Percentiles rank a stretch among this genome's conserved stretches.
phyloP scores from a whole-genome alignment of 2,113 vertebrate species.

The Vulpes ferrilata region DNA sequence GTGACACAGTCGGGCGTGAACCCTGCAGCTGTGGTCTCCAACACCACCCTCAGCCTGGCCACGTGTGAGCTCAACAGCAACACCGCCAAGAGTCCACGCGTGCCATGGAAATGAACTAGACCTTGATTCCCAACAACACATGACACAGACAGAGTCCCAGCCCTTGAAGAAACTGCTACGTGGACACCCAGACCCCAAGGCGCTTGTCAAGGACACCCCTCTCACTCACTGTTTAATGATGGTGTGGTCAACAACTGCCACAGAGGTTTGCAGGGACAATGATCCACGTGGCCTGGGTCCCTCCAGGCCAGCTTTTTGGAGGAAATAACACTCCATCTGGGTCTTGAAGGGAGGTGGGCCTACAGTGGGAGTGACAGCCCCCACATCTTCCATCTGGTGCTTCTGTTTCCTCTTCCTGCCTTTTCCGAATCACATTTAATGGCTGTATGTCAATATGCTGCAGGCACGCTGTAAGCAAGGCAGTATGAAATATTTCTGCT shows the following conservation, averaged over 20 bases:
- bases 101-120: not conserved
- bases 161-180: accelerated
- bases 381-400: not conserved
- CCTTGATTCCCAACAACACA: accelerated
- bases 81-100: not conserved
- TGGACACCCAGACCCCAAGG: no score
- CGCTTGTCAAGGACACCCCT: accelerated
- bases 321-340: accelerated
- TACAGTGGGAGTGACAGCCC: no score
- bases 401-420: not conserved
- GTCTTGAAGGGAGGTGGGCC: not conserved
- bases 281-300: no score
- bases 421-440: not conserved
- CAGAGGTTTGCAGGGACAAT: not conserved
- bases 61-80: accelerated
- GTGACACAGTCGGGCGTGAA: not conserved
- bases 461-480: no score
- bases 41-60: accelerated
- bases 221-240: accelerated
- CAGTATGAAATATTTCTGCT: accelerated
- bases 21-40: accelerated
- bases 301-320: not conserved
- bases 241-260: accelerated
- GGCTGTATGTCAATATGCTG: accelerated
- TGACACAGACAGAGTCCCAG: not conserved